A percentile compares a stretch with the other conserved stretches of the same genome.
Evolutionary conservation across 2,888 invertebrate species (phyloP).

Genomic region (Meteorus cinctellus): DNA sequence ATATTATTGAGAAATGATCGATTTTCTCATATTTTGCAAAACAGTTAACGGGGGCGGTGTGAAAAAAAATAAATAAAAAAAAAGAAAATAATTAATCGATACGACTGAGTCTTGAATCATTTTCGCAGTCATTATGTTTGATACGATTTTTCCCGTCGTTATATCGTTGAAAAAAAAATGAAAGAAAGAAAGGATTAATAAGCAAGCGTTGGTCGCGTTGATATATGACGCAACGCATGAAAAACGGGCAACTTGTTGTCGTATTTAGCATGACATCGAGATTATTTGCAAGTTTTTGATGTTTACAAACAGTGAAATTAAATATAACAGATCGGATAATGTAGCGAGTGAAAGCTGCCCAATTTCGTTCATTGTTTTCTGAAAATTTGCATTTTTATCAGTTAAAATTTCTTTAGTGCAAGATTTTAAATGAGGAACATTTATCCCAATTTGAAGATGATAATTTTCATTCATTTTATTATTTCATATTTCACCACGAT

Average conservation of each 20-base stretch:
- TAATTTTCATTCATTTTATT: constrained; percentile 15
- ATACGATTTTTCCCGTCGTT: constrained; percentile 44
- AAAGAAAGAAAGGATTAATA: constrained; percentile 28
- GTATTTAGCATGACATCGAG: constrained; percentile 15
- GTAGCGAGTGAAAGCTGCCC: background rate
- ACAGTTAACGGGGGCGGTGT: constrained; percentile 51
- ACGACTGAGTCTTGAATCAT: constrained; percentile 40
- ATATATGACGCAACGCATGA: constrained; percentile 37
- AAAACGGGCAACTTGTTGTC: constrained; percentile 27
- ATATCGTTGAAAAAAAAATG: constrained; percentile 40
- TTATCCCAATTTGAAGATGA: background rate
- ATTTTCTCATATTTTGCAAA: constrained; percentile 60
- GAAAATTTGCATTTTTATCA: background rate
- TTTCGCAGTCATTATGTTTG: constrained; percentile 45
- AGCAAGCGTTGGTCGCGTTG: constrained; percentile 40
- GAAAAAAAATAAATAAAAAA: constrained; percentile 36
- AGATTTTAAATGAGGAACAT: background rate
- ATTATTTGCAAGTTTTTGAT: constrained; percentile 44
- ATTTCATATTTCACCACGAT: constrained; percentile 2
- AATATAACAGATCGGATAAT: background rate
- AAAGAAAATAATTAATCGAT: constrained; percentile 38
- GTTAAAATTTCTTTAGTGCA: background rate
- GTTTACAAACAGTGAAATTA: background rate
- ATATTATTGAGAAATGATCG: constrained; percentile 10
- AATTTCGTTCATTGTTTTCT: background rate